These are phyloP conservation scores for Leptestheria dahalacensis DNA, from an alignment of 1,140 invertebrate species.

Conservation along the genomic window DNA sequence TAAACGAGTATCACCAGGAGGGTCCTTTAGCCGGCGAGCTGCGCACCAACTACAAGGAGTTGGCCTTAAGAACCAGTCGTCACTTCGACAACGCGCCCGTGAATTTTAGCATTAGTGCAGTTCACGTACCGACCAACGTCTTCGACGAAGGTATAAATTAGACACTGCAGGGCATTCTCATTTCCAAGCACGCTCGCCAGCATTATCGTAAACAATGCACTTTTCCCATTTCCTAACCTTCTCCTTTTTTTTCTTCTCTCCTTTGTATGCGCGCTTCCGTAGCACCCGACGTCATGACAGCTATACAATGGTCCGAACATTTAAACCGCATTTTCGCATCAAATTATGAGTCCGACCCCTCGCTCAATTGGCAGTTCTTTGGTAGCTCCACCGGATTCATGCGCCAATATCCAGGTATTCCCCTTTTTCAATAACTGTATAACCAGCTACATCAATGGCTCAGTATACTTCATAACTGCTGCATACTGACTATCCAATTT, in stretches of 20 bases:
- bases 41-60: conserved; percentile 44
- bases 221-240: no score
- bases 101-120: conserved; percentile 65
- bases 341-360: conserved; percentile 73
- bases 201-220: no score
- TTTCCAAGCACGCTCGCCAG: no score
- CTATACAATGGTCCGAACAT: conserved; percentile 70
- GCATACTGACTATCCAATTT: no score
- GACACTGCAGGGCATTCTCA: no score
- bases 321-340: conserved; percentile 68
- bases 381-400: conserved; percentile 82
- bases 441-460: no score
- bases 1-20: conserved; percentile 41
- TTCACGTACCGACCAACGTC: conserved; percentile 88
- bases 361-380: conserved; percentile 91
- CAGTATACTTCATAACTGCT: no score
- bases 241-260: no score
- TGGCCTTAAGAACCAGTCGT: conserved; percentile 47
- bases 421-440: neutral
- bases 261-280: neutral
- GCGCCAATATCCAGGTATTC: conserved; percentile 71
- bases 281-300: conserved; percentile 45
- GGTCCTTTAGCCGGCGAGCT: conserved; percentile 46
- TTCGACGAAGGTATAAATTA: conserved; percentile 77
- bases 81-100: conserved; percentile 66